A percentile compares a stretch with the other conserved stretches of the same genome.
Evolutionary conservation across 1,140 invertebrate species (phyloP).

Genomic region (Hermatobates lingyangjiaoensis): DNA sequence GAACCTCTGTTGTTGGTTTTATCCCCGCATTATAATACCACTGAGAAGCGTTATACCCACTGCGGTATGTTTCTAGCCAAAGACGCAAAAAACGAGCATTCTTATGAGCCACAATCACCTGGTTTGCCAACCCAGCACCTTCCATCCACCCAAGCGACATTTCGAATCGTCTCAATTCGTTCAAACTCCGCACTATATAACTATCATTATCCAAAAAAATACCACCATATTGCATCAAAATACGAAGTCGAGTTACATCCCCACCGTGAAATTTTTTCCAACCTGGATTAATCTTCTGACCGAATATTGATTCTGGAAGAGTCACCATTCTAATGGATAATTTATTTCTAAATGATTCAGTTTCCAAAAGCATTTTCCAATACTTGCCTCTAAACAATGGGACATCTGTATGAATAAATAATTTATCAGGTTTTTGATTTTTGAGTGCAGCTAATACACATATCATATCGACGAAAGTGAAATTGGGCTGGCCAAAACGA

Average conservation of each 20-base stretch:
- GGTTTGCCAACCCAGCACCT: conserved; percentile 8
- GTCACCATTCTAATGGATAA: conserved; percentile 11
- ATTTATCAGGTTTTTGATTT: conserved; percentile 17
- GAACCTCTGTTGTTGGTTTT: conserved; percentile 17
- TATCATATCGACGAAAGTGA: conserved; percentile 14
- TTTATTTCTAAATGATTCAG: conserved; percentile 8
- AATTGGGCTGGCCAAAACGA: conserved; percentile 5
- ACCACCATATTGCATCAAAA: conserved; percentile 17
- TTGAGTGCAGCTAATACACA: conserved; percentile 15
- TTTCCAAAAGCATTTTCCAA: conserved; percentile 14
- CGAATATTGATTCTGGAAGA: conserved; percentile 19
- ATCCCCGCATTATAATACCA: conserved; percentile 23
- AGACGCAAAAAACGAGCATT: conserved; percentile 19
- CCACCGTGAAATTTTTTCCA: conserved; percentile 14
- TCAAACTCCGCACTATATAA: conserved; percentile 14
- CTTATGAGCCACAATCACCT: conserved; percentile 20
- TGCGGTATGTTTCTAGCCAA: conserved; percentile 21
- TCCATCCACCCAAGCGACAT: conserved; percentile 24
- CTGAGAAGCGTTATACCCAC: conserved; percentile 14
- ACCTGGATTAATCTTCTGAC: conserved; percentile 12
- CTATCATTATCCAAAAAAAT: conserved; percentile 19
- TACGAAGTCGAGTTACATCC: conserved; percentile 14
- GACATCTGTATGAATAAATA: conserved; percentile 17
- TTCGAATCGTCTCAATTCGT: conserved; percentile 21
- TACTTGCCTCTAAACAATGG: conserved; percentile 13